Base-by-base conservation (phyloP, 1,140 invertebrate genomes). In the Bombus consobrinus region DNA sequence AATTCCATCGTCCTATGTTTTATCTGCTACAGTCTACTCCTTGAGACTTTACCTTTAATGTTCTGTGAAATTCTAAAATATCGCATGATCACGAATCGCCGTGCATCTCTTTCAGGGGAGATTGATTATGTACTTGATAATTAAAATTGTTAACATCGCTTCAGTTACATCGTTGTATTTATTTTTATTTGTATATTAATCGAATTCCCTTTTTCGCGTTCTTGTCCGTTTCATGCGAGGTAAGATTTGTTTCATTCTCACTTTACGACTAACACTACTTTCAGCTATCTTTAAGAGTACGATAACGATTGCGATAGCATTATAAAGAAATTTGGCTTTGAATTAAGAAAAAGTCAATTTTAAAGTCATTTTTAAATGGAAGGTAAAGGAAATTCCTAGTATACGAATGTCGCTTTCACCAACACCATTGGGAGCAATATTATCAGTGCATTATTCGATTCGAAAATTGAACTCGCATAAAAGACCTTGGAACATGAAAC, bases 401-500 rank as follows among this genome's bases (percentile, higher is more conserved):
- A 39, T 22, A 9, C 39, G 25, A 66, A 28, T 53, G 25, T 83
- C 41, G 64, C n/a, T 57, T 39, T 13, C 1, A 64, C 34, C 18
- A 39, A 62, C 2, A 32, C 28, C 34, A 18, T 25, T 32, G 41
- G 34, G 28, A 57, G 53, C 32, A 80, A 41, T 80, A 53, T 84
- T 57, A 69, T 39, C 66, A 25, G n/a, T 79, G 39, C 34, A 77
- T 66, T 64, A 62, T 74, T 71, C 64, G 47, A 78, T 34, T 72
- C 77, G 76, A 83, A 86, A 87, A 89, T 57, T 71, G 68, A 84
- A 89, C 43, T 76, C 47, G 64, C 47, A 76, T 53, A 37, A 66
- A 72, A 90, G 86, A 85, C 83, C 83, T 90, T 90, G 88, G 74
- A 90, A 90, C 83, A 78, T 78, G 86, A 89, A 81, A 89, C 88